phyloP scores from a whole-genome alignment of 2,797 vertebrate species.

The Phoxinus dragarum region DNA sequence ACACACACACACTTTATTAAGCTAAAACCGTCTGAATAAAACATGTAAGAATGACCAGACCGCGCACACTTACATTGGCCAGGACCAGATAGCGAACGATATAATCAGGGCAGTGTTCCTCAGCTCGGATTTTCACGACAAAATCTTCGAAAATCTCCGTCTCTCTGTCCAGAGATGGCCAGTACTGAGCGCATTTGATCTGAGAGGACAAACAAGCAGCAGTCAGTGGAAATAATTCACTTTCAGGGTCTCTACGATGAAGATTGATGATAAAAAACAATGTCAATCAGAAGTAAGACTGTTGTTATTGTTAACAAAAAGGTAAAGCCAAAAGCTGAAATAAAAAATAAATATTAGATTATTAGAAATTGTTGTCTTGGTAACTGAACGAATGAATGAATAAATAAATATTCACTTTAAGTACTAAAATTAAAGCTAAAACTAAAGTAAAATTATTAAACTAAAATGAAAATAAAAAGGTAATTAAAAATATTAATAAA shows the following conservation, averaged over 20 bases:
- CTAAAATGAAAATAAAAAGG: too few species aligned
- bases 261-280: not conserved
- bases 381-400: too few species aligned
- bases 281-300: not conserved
- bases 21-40: not conserved
- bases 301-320: not conserved
- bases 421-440: not conserved
- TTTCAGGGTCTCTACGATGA: not conserved
- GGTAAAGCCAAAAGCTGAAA: not conserved
- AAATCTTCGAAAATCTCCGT: constrained; percentile 85
- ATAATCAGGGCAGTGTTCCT: constrained; percentile 89
- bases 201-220: constrained; percentile 62
- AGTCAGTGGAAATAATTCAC: not conserved
- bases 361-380: too few species aligned
- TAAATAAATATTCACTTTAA: not conserved
- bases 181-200: constrained; percentile 96
- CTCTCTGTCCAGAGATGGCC: constrained; percentile 83
- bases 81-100: constrained; percentile 87
- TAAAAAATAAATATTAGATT: too few species aligned
- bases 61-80: constrained; percentile 72
- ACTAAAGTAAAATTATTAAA: not conserved
- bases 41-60: not conserved
- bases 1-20: constrained; percentile 13
- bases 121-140: constrained; percentile 82
- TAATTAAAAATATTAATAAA: not conserved